Evolutionary conservation across 2,797 vertebrate genomes (phyloP), one percentile per base, ranked within the genome.

Genomic region (Channa striata): DNA sequence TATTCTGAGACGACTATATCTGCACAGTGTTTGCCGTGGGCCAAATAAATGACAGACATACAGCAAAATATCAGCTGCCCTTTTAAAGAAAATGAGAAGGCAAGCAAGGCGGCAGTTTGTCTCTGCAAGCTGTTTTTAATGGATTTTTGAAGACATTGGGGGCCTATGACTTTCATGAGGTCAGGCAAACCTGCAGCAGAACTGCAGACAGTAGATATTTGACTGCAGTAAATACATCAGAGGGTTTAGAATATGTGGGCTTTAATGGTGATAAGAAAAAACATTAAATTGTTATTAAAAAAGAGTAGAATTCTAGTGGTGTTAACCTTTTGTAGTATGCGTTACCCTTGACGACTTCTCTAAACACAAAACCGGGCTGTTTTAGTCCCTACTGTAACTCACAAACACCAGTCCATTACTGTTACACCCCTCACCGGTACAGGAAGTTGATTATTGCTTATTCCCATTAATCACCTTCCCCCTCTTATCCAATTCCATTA

Each of bases 61-160:
- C 11, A 47, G 68, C 42, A 75, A 86, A 86, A 89, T 84, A 78
- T 82, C 78, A 77, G 77, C 69, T 89, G 78, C 75, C 80, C 83
- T 86, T 89, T 91, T 59, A 81, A 84, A 83, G 59, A 77, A 87
- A 90, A 88, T 81, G 77, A 77, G 76, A 87, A 87, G 43, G 51
- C 44, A 73, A 79, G 70, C 56, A 54, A 58, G 63, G 83, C 74
- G 69, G 79, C 72, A 62, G 77, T 86, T 87, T 89, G 79, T 85
- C 74, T 87, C 81, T 80, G 65, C 58, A 72, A 88, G 81, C 75
- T 70, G 72, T 78, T 83, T 85, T 84, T 84, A 82, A 86, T 78
- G 78, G 77, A 80, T 83, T 86, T 89, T 76, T 73, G 10, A 82
- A 84, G 87, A 78, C 59, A 74, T 62, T 83, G 62, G 56, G 42